Percentiles rank a stretch among this genome's conserved stretches.
Conservation (phyloP, 2,113 vertebrate species). For the Nothocercus nigrocapillus region DNA sequence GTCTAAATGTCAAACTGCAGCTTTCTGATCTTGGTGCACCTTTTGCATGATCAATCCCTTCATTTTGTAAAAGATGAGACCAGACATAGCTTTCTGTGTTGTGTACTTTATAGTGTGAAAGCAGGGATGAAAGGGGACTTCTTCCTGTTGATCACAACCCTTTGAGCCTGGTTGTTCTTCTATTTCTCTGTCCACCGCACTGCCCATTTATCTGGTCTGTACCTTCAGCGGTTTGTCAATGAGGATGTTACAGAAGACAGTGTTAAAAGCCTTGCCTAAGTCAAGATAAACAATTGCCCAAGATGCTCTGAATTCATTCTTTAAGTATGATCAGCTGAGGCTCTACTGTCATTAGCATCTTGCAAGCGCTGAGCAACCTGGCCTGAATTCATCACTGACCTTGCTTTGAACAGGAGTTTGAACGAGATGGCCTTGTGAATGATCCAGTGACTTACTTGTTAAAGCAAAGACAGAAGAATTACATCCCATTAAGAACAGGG, state of each 20-base stretch:
- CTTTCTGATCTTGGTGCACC: background rate
- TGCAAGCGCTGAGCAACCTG: background rate
- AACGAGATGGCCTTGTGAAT: background rate
- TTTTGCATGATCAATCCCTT: background rate
- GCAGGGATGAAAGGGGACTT: background rate
- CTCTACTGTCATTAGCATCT: background rate
- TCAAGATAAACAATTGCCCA: background rate
- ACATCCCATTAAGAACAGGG: background rate
- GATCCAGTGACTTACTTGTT: accelerated
- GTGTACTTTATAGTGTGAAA: background rate
- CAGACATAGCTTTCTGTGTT: background rate
- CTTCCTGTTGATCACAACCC: background rate
- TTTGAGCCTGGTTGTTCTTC: background rate
- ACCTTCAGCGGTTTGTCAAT: background rate
- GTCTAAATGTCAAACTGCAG: background rate
- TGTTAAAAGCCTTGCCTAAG: background rate
- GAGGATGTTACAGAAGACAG: background rate
- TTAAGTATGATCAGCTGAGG: background rate
- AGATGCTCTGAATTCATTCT: background rate
- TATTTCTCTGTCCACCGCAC: background rate
- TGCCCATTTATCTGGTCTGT: background rate
- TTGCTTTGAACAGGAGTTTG: background rate
- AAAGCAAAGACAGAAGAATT: background rate
- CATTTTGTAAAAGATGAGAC: background rate
- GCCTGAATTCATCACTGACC: background rate